Evolutionary conservation across 1,140 invertebrate species (phyloP), one percentile per base, ranked within the genome.

Genomic region (Penaeus japonicus): DNA sequence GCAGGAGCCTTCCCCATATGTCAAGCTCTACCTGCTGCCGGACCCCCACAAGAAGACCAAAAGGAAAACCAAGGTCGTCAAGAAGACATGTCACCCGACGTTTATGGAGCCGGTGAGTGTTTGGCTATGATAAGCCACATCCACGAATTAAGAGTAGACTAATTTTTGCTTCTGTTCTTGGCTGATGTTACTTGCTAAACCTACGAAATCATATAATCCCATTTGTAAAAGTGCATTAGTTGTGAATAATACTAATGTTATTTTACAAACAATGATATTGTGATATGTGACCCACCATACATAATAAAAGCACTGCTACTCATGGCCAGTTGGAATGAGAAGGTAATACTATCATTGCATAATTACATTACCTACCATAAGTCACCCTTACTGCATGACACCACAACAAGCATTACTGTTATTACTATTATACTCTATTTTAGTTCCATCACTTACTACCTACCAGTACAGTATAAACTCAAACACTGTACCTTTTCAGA

Each of bases 21-120:
- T 98, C 47, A 99, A 99, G 94, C 96, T 97, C 18, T 99, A 99
- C 92, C 94, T 99, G 83, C 95, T 97, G 90, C 94, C 94, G 27
- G 94, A 95, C 91, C 92, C 92, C 12, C 92, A 96, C 95, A 98
- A 98, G 93, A 95, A 94, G 87, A 99, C 98, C 39, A 99, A 99
- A 93, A 94, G 97, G 20, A 99, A 99, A 93, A 99, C 98, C 0
- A 97, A 98, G 93, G 96, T 98, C 30, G 95, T 98, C 1, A 96
- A 96, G 90, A 96, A 96, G 91, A 98, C 96, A 92, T 97, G 96
- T 92, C 97, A 99, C 93, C 98, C 98, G 12, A 98, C 97, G 35
- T 99, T 98, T 93, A 99, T 99, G 97, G 98, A 99, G 95, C 98
- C 98, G 96, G 96, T 98, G 93, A 94, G 92, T 91, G 81, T 83